Conservation (phyloP, 2,888 invertebrate species). For the Callinectes sapidus region DNA sequence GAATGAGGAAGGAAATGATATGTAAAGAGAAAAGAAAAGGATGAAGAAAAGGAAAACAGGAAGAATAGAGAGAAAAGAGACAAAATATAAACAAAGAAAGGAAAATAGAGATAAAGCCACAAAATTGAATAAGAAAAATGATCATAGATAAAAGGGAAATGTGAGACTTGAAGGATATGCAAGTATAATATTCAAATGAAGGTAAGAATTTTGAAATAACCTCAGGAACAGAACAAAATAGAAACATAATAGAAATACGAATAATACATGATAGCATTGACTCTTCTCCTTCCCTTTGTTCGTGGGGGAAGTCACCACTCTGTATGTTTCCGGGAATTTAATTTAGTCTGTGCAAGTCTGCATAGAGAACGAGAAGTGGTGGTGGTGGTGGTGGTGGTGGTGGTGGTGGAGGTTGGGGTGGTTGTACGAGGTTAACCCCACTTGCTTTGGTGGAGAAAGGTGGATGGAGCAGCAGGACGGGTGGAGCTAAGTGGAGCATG, state of each 20-base stretch:
- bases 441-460: background rate
- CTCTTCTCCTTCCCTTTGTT: background rate
- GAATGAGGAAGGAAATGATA: too few species aligned
- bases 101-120: background rate
- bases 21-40: too few species aligned
- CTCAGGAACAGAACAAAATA: background rate
- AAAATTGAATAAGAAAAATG: background rate
- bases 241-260: background rate
- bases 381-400: background rate
- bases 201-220: background rate
- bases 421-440: background rate
- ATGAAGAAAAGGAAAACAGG: too few species aligned
- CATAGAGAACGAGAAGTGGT: background rate
- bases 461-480: background rate
- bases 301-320: background rate
- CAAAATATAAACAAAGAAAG: background rate
- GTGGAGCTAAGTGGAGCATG: background rate
- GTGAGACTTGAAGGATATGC: background rate
- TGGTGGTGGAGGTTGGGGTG: conserved; percentile 21
- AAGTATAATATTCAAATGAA: background rate
- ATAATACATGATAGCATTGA: background rate
- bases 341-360: background rate
- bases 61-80: background rate
- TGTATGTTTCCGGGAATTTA: background rate
- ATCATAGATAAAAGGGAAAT: background rate